These are phyloP conservation scores for Gallinago media DNA, from an alignment of 2,113 vertebrate genomes.

Conservation along the genomic window DNA sequence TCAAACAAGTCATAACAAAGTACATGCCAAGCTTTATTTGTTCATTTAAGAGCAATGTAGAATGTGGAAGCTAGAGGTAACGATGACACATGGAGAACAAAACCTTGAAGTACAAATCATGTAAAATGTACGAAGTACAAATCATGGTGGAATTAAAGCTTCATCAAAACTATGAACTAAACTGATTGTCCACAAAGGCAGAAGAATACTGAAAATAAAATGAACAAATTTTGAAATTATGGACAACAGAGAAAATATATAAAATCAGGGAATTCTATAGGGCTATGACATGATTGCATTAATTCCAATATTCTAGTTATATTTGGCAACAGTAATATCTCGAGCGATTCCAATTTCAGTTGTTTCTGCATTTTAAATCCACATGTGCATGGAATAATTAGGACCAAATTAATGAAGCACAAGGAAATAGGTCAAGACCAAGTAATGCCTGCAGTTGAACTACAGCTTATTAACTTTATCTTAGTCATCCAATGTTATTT, in stretches of 20 bases:
- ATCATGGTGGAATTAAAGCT: background rate
- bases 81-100: background rate
- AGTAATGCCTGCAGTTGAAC: background rate
- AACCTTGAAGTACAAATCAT: background rate
- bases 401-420: background rate
- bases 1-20: background rate
- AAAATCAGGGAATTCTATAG: background rate
- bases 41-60: background rate
- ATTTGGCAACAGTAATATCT: background rate
- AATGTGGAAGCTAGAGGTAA: background rate
- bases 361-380: background rate
- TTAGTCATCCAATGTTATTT: background rate
- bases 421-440: background rate
- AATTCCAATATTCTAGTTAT: background rate
- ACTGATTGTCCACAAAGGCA: background rate
- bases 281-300: background rate
- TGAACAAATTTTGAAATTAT: background rate
- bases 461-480: background rate
- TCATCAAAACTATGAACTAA: background rate
- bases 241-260: background rate
- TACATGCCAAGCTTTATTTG: background rate
- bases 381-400: background rate
- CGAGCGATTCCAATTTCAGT: background rate
- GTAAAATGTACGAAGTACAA: background rate
- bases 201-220: background rate